Evolutionary conservation across 2,797 vertebrate genomes (phyloP), one percentile per base, ranked within the genome.

Genomic region (Cynopterus sphinx): DNA sequence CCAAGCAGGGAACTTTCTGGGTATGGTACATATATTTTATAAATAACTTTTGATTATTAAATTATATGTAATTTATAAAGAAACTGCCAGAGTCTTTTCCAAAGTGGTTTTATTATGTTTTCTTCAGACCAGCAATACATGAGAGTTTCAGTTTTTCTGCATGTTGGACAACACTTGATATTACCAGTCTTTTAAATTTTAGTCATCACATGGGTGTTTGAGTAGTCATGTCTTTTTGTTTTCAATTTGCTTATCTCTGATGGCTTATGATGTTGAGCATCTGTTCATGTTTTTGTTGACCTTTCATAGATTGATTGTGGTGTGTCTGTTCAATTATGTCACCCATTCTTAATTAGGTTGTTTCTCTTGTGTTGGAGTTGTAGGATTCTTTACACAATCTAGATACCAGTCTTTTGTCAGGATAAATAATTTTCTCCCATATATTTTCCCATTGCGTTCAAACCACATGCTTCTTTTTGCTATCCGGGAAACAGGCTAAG

Each of bases 211-310:
- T 43, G 22, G 13, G 11, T 68, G 4, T 46, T 24, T 55, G 49
- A 46, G 65, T 33, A 78, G 21, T 78, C 49, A 83, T 36, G 12
- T 82, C n/a, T n/a, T 73, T 70, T 11, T 21, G 9, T 87, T 88
- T 92, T 82, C n/a, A 70, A 90, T 78, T 67, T 94, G 49, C 36
- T 83, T 73, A 92, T 77, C 26, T n/a, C n/a, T 83, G n/a, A n/a
- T 73, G 59, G 59, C 13, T 53, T 51, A 75, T 78, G 41, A 84
- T 57, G 15, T 55, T n/a, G n/a, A n/a, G n/a, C n/a, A n/a, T n/a
- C n/a, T n/a, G n/a, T n/a, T n/a, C n/a, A n/a, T n/a, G n/a, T n/a
- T n/a, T n/a, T n/a, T n/a, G n/a, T n/a, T 67, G 49, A 28, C n/a
- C 51, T 81, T 92, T 70, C 49, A 65, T 53, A 2, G 51, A 43